phyloP scores from a whole-genome alignment of 2,113 vertebrate genomes.

The Aix galericulata region DNA sequence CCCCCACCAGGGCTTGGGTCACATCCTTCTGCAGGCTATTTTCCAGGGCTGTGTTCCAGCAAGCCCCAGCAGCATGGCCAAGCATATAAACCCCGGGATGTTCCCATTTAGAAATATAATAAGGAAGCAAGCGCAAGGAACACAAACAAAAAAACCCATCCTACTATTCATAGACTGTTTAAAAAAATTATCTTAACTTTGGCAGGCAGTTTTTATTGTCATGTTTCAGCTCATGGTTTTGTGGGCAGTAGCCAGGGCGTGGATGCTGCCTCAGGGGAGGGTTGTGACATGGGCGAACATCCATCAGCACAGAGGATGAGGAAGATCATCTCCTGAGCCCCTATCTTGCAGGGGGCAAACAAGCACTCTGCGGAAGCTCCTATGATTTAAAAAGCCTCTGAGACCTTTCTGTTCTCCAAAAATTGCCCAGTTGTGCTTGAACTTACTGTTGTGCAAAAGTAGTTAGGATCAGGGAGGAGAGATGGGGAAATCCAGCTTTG shows the following conservation, averaged over 20 bases:
- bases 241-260: background rate
- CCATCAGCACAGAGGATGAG: background rate
- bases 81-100: background rate
- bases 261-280: background rate
- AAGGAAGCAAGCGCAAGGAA: background rate
- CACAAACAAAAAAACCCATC: background rate
- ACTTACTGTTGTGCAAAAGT: background rate
- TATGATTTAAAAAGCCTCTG: background rate
- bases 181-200: background rate
- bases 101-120: constrained; percentile 1
- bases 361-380: background rate
- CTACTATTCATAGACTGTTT: constrained; percentile 25
- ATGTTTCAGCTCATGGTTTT: background rate
- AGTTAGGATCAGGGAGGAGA: background rate
- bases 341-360: accelerated
- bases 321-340: background rate
- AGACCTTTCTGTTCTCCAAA: background rate
- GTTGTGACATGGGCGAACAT: background rate
- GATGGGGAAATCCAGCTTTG: background rate
- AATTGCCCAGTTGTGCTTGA: background rate
- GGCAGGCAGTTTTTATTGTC: background rate
- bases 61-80: background rate
- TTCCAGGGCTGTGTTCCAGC: background rate
- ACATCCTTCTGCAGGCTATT: background rate
- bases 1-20: background rate